A percentile compares a stretch with the other conserved stretches of the same genome.
Conservation (phyloP, 2,797 vertebrate genomes). For the Myoxocephalus aenaeus region DNA sequence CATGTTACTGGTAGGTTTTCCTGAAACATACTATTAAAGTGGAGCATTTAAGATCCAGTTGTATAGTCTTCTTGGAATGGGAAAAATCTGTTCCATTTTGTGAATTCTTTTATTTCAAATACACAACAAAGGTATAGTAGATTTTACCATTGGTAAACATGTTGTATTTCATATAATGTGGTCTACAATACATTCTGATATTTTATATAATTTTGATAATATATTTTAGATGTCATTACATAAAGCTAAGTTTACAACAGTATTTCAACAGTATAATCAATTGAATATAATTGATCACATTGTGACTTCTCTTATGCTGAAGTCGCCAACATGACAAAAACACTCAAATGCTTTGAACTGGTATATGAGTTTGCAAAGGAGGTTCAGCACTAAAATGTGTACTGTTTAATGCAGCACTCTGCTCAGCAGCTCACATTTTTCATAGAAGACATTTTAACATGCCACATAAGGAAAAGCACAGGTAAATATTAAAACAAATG, state of each 20-base stretch:
- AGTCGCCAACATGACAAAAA: background rate
- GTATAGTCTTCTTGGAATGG: background rate
- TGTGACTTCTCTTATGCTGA: background rate
- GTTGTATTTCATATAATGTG: background rate
- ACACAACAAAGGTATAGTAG: background rate
- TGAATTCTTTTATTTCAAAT: background rate
- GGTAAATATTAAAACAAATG: background rate
- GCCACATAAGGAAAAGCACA: conserved; percentile 2
- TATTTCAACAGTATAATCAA: background rate
- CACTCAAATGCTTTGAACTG: background rate
- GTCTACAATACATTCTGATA: background rate
- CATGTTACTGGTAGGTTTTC: background rate
- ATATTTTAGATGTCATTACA: background rate
- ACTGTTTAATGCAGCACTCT: background rate
- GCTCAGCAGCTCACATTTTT: background rate
- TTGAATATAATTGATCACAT: background rate
- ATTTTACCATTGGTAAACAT: background rate
- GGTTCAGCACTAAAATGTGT: background rate
- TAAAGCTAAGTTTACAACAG: background rate
- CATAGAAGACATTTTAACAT: background rate
- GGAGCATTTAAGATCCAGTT: background rate
- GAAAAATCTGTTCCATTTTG: background rate
- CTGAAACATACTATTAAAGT: background rate
- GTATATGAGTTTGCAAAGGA: background rate
- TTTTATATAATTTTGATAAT: background rate